Conservation (phyloP, 2,888 invertebrate species). For the Luperina testacea region DNA sequence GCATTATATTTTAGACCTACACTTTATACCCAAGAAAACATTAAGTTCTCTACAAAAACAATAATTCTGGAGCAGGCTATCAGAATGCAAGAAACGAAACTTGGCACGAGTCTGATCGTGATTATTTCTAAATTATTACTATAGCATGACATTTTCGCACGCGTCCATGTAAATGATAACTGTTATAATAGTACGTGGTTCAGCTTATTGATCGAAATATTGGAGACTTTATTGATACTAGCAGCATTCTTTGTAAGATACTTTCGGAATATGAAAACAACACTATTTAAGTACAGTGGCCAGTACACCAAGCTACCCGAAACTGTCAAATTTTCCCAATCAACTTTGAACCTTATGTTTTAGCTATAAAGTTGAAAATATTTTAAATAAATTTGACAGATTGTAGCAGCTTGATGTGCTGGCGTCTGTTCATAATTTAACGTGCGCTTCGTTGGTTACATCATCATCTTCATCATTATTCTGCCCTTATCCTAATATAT, state of each 20-base stretch:
- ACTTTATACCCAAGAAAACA: slow-evolving; percentile 11
- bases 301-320: too few species aligned
- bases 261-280: background rate
- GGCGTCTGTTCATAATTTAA: too few species aligned
- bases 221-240: slow-evolving; percentile 21
- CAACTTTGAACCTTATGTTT: too few species aligned
- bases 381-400: too few species aligned
- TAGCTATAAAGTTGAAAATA: too few species aligned
- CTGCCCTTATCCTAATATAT: too few species aligned
- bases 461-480: too few species aligned
- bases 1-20: background rate
- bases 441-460: too few species aligned
- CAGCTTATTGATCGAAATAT: slow-evolving; percentile 43
- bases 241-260: slow-evolving; percentile 5
- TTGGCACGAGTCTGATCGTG: slow-evolving; percentile 52
- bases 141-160: slow-evolving; percentile 44
- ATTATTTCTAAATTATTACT: slow-evolving; percentile 63
- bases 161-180: slow-evolving; percentile 55
- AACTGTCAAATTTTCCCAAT: too few species aligned
- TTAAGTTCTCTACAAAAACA: slow-evolving; percentile 31
- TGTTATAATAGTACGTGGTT: slow-evolving; percentile 54
- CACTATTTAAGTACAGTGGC: too few species aligned
- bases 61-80: slow-evolving; percentile 32
- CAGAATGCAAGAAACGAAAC: slow-evolving; percentile 55
- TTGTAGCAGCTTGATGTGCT: too few species aligned